Evolutionary conservation across 2,888 invertebrate species (phyloP).

Genomic region (Cerastis leucographa): DNA sequence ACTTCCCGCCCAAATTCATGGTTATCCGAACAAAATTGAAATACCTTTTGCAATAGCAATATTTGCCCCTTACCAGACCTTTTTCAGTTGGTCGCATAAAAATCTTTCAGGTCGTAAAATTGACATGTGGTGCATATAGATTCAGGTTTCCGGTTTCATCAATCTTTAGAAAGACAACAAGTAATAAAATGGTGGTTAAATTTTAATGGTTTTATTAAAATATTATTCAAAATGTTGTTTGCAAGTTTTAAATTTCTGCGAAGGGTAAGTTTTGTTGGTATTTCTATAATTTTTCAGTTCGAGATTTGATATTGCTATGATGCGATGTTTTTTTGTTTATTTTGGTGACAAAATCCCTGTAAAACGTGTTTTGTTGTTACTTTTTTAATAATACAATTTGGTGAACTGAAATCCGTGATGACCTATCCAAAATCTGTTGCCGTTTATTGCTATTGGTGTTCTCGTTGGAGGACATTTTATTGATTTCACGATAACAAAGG

Average conservation of each 20-base stretch:
- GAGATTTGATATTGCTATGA: background rate
- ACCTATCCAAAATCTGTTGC: slow-evolving; percentile 5
- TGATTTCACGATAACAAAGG: slow-evolving; percentile 48
- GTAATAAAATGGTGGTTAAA: slow-evolving; percentile 60
- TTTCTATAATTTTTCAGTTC: background rate
- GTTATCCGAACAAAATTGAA: slow-evolving; percentile 71
- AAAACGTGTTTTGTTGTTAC: background rate
- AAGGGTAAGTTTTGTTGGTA: slow-evolving; percentile 70
- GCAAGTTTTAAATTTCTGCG: slow-evolving; percentile 64
- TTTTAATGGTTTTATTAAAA: slow-evolving; percentile 32
- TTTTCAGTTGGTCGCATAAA: slow-evolving; percentile 59
- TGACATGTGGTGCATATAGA: slow-evolving; percentile 72
- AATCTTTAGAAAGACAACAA: slow-evolving; percentile 57
- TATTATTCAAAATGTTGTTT: slow-evolving; percentile 70
- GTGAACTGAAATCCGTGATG: slow-evolving; percentile 3
- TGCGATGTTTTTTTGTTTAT: slow-evolving; percentile 17
- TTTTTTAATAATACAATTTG: background rate
- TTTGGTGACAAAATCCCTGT: background rate
- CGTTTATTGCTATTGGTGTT: background rate
- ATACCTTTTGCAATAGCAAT: slow-evolving; percentile 24
- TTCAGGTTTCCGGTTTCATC: slow-evolving; percentile 70
- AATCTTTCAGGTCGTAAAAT: slow-evolving; percentile 74
- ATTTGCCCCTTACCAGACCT: background rate
- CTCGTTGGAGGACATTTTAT: slow-evolving; percentile 20
- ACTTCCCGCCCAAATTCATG: slow-evolving; percentile 71